A percentile compares a stretch with the other conserved stretches of the same genome.
phyloP scores from a whole-genome alignment of 2,113 vertebrate species.

The Ctenodactylus gundi region DNA sequence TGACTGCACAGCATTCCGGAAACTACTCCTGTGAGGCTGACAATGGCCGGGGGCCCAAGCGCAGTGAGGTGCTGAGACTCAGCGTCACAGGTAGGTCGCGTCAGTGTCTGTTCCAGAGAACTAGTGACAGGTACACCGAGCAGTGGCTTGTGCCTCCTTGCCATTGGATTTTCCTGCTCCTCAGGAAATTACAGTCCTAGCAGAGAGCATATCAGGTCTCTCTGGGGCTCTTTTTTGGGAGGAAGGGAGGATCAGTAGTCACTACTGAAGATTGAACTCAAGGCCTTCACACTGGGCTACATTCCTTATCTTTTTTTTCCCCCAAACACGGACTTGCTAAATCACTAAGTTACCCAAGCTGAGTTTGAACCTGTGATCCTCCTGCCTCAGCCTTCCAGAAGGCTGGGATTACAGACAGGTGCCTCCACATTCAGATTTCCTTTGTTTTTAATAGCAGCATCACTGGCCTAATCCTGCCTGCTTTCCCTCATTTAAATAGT shows the following conservation, averaged over 20 bases:
- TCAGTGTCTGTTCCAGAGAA: neutral
- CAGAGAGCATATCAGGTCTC: too few relatives aligned
- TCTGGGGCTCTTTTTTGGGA: neutral
- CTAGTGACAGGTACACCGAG: neutral
- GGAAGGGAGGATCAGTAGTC: too few relatives aligned
- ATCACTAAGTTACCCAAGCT: neutral
- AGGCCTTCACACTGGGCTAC: neutral
- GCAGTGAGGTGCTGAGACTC: neutral
- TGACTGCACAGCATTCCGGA: conserved; percentile 41
- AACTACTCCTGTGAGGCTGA: conserved; percentile 48
- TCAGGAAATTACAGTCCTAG: neutral
- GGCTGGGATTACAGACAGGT: neutral
- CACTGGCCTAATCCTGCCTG: neutral
- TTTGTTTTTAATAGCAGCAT: neutral
- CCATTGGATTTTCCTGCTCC: neutral
- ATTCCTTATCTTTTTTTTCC: neutral
- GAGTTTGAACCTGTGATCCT: neutral
- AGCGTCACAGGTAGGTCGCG: neutral
- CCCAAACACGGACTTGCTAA: neutral
- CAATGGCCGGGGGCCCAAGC: neutral
- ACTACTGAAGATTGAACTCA: neutral
- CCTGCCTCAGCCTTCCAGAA: neutral
- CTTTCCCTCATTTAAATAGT: neutral
- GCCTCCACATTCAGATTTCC: neutral
- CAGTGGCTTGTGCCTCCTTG: neutral